Percentiles rank a stretch among this genome's conserved stretches.
Conservation (phyloP, 2,888 invertebrate species). For the Bombyx huttoni region DNA sequence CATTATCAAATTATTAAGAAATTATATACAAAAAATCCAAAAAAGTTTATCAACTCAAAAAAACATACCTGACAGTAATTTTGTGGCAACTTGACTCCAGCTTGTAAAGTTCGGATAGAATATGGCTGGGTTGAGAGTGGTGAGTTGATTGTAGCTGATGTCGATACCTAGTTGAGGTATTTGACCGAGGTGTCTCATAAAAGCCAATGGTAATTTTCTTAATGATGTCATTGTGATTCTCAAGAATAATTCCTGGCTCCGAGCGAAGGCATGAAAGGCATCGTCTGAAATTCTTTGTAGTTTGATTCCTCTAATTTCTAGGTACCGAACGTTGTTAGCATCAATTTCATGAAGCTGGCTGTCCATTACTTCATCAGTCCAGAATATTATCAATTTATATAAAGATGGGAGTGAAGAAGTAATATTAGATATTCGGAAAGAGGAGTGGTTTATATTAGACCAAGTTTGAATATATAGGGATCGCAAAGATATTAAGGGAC, state of each 20-base stretch:
- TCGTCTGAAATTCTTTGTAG: constrained; percentile 82
- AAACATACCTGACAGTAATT: constrained; percentile 82
- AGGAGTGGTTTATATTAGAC: constrained; percentile 80
- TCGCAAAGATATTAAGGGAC: constrained; percentile 79
- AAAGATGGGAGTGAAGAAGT: constrained; percentile 81
- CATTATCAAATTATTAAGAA: too few species aligned
- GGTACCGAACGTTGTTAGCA: constrained; percentile 82
- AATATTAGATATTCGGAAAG: constrained; percentile 77
- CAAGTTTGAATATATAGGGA: constrained; percentile 81
- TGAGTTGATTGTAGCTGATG: constrained; percentile 84
- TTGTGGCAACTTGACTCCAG: constrained; percentile 91
- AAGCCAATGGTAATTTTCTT: constrained; percentile 83
- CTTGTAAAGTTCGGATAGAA: constrained; percentile 89
- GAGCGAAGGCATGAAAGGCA: constrained; percentile 82
- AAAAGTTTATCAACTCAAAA: not conserved
- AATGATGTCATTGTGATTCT: constrained; percentile 84
- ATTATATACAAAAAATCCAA: too few species aligned
- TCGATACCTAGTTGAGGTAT: constrained; percentile 87
- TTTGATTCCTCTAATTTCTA: constrained; percentile 84
- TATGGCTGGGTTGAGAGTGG: constrained; percentile 84
- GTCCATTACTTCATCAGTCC: constrained; percentile 80
- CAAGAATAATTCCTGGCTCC: constrained; percentile 82
- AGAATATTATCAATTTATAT: constrained; percentile 81
- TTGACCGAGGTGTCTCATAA: constrained; percentile 82
- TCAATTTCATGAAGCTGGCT: constrained; percentile 84